These are phyloP conservation scores for Paedocypris sp. DNA, from an alignment of 2,113 vertebrate genomes.

Conservation along the genomic window DNA sequence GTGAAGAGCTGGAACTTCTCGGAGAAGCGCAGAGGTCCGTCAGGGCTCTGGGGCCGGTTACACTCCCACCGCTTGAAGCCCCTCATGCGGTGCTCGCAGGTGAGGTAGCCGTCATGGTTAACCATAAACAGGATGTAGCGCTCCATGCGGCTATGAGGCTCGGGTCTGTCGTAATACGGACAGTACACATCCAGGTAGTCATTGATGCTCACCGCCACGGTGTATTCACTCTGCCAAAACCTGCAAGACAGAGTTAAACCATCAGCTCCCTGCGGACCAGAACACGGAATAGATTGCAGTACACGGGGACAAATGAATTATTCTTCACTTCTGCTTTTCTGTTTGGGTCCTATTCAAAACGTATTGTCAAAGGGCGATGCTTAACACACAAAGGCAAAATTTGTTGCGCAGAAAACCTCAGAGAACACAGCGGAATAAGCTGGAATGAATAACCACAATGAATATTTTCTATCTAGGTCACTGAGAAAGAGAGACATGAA, in stretches of 20 bases:
- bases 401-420: slow-evolving; percentile 9
- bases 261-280: neutral
- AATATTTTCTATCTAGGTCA: slow-evolving; percentile 19
- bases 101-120: slow-evolving; percentile 78
- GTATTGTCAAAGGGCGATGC: neutral
- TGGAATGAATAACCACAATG: slow-evolving; percentile 10
- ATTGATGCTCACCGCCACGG: slow-evolving; percentile 90
- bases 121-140: slow-evolving; percentile 93
- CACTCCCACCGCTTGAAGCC: slow-evolving; percentile 97
- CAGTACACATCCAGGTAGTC: slow-evolving; percentile 98
- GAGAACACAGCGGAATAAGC: slow-evolving; percentile 19
- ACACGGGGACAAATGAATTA: neutral
- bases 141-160: slow-evolving; percentile 79
- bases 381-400: slow-evolving; percentile 14
- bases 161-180: slow-evolving; percentile 80
- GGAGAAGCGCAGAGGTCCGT: slow-evolving; percentile 86
- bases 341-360: neutral
- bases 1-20: slow-evolving; percentile 99
- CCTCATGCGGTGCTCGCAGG: slow-evolving; percentile 85
- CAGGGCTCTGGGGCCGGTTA: slow-evolving; percentile 80
- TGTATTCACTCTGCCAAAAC: slow-evolving; percentile 85
- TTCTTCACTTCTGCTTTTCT: neutral
- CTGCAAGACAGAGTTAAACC: slow-evolving; percentile 48
- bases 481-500: slow-evolving; percentile 5
- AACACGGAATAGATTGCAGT: neutral